These are phyloP conservation scores for Phylloscopus trochilus DNA, from an alignment of 2,113 vertebrate genomes.

Conservation along the genomic window DNA sequence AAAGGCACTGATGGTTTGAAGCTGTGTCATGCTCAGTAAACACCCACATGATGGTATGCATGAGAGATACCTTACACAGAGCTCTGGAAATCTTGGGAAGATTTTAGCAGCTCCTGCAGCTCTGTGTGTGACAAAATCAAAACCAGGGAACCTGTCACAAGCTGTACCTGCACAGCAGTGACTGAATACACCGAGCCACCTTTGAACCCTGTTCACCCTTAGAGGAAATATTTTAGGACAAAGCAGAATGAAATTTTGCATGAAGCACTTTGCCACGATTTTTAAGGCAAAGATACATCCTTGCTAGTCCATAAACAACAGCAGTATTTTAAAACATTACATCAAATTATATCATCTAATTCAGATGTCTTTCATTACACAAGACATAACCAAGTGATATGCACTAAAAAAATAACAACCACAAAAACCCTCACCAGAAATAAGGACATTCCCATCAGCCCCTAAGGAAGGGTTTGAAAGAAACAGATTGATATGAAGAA, in stretches of 20 bases:
- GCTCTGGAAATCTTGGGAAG: neutral
- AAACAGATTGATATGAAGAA: neutral
- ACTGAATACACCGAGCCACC: neutral
- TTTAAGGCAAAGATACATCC: neutral
- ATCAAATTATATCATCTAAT: neutral
- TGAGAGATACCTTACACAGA: conserved; percentile 11
- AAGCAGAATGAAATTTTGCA: neutral
- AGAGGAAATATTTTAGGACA: neutral
- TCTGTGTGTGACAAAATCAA: neutral
- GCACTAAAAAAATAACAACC: neutral
- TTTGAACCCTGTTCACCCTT: rapidly evolving
- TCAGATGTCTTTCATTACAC: neutral
- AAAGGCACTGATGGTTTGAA: conserved; percentile 32
- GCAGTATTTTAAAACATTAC: neutral
- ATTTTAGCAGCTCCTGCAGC: neutral
- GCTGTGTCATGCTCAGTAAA: conserved; percentile 49
- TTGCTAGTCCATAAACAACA: neutral
- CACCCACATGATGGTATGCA: conserved; percentile 17
- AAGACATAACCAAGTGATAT: neutral
- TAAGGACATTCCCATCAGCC: neutral
- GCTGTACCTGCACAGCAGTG: neutral
- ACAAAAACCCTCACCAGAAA: neutral
- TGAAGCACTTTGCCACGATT: neutral
- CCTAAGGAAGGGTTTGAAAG: neutral
- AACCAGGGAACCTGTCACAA: neutral